Evolutionary conservation across 2,888 invertebrate genomes (phyloP).

Genomic region (Microdon myrmicae): DNA sequence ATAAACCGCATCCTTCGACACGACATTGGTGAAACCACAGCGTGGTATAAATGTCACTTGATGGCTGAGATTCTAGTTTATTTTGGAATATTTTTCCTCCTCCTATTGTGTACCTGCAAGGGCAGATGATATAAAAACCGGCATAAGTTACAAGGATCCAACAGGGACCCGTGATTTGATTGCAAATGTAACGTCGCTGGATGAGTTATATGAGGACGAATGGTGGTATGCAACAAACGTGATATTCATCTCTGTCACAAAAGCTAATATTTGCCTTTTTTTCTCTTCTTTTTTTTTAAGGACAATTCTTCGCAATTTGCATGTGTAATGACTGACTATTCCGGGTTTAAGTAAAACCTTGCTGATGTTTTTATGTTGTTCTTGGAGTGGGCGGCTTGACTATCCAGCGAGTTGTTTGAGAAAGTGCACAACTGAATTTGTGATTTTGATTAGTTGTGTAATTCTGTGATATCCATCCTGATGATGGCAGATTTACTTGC

Average conservation of each 20-base stretch:
- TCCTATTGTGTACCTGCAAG: slow-evolving; percentile 17
- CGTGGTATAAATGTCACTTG: slow-evolving; percentile 50
- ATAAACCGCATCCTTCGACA: slow-evolving; percentile 29
- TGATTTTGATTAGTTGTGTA: no score
- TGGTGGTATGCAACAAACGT: no score
- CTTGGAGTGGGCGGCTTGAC: no score
- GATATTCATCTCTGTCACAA: slow-evolving; percentile 23
- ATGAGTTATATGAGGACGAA: slow-evolving; percentile 38
- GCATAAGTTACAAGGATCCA: slow-evolving; percentile 10
- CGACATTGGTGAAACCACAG: slow-evolving; percentile 40
- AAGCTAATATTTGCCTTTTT: slow-evolving; percentile 13
- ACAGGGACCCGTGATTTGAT: slow-evolving; percentile 28
- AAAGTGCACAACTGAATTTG: no score
- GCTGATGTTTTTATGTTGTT: no score
- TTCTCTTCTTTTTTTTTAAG: background rate
- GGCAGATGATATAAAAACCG: slow-evolving; percentile 18
- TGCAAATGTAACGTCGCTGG: slow-evolving; percentile 34
- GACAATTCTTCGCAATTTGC: slow-evolving; percentile 27
- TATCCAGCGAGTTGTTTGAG: no score
- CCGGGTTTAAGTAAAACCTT: slow-evolving; percentile 23
- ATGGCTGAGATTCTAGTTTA: slow-evolving; percentile 26
- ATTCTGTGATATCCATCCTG: no score
- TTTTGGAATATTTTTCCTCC: slow-evolving; percentile 1
- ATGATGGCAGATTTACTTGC: no score
- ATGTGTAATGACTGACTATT: slow-evolving; percentile 27